Evolutionary conservation across 92 coral and sea anemone species (phyloP).

Genomic region (Porites evermanni): DNA sequence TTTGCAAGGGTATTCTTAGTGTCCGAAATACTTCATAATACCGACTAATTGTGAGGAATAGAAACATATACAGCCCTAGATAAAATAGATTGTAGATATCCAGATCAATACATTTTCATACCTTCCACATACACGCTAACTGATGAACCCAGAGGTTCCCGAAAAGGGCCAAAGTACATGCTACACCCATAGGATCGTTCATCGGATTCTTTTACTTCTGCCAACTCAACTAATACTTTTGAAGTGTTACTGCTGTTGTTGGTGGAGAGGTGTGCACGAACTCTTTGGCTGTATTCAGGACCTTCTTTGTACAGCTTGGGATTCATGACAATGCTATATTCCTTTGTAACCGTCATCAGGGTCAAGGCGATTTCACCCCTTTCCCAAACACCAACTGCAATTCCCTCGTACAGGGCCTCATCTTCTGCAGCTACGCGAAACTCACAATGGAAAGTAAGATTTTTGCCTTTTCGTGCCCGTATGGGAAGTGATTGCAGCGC

Average conservation of each 20-base stretch:
- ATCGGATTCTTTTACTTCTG: conserved; percentile 5
- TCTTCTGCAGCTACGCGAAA: conserved; percentile 1
- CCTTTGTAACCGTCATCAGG: conserved; percentile 13
- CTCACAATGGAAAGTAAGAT: conserved; percentile 13
- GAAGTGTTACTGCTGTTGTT: background rate
- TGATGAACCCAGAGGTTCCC: background rate
- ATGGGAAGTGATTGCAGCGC: background rate
- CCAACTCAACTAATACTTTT: background rate
- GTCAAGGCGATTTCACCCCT: conserved; percentile 6
- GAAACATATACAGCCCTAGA: too few species aligned
- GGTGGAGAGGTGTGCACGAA: background rate
- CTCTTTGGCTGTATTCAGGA: background rate
- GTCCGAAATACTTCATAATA: too few species aligned
- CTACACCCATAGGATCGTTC: conserved; percentile 12
- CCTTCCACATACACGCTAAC: background rate
- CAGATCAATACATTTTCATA: background rate
- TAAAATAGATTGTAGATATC: background rate
- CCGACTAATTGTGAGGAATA: too few species aligned
- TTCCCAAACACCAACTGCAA: conserved; percentile 25
- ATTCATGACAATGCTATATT: background rate
- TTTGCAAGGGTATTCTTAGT: too few species aligned
- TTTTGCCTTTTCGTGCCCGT: background rate
- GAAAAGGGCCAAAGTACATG: conserved; percentile 3
- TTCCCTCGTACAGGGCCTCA: conserved; percentile 1
- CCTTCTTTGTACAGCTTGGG: conserved; percentile 5